A percentile compares a stretch with the other conserved stretches of the same genome.
Evolutionary conservation across 2,888 invertebrate species (phyloP).

Genomic region (Catocala nupta): DNA sequence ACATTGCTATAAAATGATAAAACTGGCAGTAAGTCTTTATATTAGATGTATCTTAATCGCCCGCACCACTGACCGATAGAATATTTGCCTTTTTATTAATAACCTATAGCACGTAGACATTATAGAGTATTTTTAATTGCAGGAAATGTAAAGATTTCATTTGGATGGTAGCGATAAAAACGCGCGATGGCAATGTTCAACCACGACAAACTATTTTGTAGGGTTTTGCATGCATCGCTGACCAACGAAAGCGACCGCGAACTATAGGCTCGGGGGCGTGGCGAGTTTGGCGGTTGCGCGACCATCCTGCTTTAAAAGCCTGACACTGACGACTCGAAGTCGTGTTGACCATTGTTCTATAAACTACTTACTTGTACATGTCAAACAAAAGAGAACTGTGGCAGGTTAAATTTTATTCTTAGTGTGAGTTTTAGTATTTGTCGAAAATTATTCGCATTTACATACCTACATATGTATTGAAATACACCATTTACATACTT

Average conservation of each 20-base stretch:
- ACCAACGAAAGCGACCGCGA: conserved; percentile 19
- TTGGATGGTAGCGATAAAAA: conserved; percentile 1
- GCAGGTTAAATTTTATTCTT: too few relatives aligned
- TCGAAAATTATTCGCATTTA: too few relatives aligned
- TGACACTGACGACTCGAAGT: not conserved
- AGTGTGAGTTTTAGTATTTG: too few relatives aligned
- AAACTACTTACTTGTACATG: too few relatives aligned
- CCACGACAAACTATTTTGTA: conserved; percentile 16
- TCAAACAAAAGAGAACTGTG: too few relatives aligned
- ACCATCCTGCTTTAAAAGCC: conserved; percentile 10
- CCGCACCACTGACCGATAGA: not conserved
- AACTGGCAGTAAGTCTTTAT: not conserved
- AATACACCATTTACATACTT: too few relatives aligned
- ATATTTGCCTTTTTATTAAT: not conserved
- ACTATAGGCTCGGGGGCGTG: conserved; percentile 12
- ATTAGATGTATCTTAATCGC: not conserved
- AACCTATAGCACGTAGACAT: conserved; percentile 4
- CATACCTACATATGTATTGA: too few relatives aligned
- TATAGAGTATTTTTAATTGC: conserved; percentile 4
- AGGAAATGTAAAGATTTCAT: not conserved
- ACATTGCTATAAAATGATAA: too few relatives aligned
- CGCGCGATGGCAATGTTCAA: conserved; percentile 11
- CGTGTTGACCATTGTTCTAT: too few relatives aligned
- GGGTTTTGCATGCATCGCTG: conserved; percentile 26
- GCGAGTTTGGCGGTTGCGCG: conserved; percentile 12